A percentile compares a stretch with the other conserved stretches of the same genome.
phyloP scores from a whole-genome alignment of 1,140 invertebrate genomes.

The Drosophila novamexicana region DNA sequence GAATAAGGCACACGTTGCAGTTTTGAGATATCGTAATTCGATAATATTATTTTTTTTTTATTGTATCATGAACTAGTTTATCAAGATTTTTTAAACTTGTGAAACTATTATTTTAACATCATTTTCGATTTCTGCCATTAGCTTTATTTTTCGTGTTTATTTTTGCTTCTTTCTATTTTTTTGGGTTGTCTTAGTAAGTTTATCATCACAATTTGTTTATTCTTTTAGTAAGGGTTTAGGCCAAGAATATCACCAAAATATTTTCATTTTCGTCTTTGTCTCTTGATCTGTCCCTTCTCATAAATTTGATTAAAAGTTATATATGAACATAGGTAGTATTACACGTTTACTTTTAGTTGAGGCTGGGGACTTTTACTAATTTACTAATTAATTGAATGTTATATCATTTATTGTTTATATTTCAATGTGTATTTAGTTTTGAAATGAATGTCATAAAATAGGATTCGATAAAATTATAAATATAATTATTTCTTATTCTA shows the following conservation, averaged over 20 bases:
- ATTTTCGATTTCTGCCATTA: slow-evolving; percentile 6
- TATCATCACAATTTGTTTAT: slow-evolving; percentile 71
- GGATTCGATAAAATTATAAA: not conserved
- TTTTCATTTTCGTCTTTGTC: slow-evolving; percentile 16
- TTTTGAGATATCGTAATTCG: slow-evolving; percentile 34
- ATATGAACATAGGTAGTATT: too few species aligned
- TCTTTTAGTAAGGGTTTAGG: slow-evolving; percentile 35
- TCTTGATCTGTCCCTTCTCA: slow-evolving; percentile 5
- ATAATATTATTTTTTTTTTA: slow-evolving; percentile 9
- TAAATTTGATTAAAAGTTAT: not conserved
- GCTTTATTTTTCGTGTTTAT: slow-evolving; percentile 8
- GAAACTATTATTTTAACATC: not conserved
- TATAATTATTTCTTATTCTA: not conserved
- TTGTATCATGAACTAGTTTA: slow-evolving; percentile 12
- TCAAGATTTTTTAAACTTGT: slow-evolving; percentile 1
- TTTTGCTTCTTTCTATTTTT: slow-evolving; percentile 29
- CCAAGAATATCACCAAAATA: slow-evolving; percentile 62
- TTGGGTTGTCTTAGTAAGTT: slow-evolving; percentile 37
- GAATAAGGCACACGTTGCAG: slow-evolving; percentile 76
- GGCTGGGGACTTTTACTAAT: not conserved
- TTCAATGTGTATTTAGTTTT: not conserved
- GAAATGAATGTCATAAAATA: not conserved
- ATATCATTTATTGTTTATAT: not conserved
- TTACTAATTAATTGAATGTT: not conserved
- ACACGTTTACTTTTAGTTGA: too few species aligned